Evolutionary conservation across 2,113 vertebrate species (phyloP).

Genomic region (Lophochroa leadbeateri): DNA sequence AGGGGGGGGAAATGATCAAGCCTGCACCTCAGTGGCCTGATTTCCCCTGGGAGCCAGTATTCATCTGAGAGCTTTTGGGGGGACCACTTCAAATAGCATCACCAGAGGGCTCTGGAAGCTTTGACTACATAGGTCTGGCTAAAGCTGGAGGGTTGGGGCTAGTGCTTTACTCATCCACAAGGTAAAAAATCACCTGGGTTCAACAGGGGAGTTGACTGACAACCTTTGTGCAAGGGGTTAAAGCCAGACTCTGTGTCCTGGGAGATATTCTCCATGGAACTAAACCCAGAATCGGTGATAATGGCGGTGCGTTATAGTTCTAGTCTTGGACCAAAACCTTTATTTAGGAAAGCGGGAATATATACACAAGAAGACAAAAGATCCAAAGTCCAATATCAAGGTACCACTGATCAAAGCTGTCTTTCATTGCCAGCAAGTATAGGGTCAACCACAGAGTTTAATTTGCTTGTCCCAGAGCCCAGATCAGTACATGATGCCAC

Average conservation of each 20-base stretch:
- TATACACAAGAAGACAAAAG: rapidly evolving
- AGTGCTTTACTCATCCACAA: not conserved
- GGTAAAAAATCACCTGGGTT: not conserved
- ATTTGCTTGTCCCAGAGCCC: not conserved
- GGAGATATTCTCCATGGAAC: not conserved
- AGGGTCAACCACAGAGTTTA: not conserved
- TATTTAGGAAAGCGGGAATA: not conserved
- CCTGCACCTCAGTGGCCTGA: not conserved
- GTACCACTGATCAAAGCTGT: not conserved
- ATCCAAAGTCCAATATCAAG: not conserved
- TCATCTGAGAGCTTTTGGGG: rapidly evolving
- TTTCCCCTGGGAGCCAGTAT: not conserved
- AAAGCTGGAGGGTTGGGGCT: not conserved
- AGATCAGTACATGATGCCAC: not conserved
- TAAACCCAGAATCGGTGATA: not conserved
- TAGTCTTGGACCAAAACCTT: not conserved
- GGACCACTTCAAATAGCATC: not conserved
- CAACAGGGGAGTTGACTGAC: not conserved
- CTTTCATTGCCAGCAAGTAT: not conserved
- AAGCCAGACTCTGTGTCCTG: not conserved
- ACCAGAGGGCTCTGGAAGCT: not conserved
- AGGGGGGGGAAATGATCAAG: not conserved
- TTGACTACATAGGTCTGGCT: not conserved
- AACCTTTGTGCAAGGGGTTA: rapidly evolving
- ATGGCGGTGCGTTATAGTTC: not conserved